Evolutionary conservation across 2,113 vertebrate genomes (phyloP), one percentile per base, ranked within the genome.

Genomic region (Capra hircus): DNA sequence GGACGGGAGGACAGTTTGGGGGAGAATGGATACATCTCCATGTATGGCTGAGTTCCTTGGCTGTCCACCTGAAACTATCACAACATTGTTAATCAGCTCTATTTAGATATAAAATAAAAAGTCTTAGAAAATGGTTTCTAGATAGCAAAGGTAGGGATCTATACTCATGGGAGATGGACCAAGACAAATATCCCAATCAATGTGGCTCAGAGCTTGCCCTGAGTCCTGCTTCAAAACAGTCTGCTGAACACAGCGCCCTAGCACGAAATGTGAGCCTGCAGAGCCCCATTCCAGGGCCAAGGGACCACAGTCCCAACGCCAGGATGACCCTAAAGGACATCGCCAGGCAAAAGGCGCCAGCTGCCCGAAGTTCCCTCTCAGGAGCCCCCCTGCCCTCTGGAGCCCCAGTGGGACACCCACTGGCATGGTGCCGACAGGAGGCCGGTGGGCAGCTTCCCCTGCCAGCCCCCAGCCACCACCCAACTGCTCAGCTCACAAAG

Each of bases 291-390:
- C 78, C 71, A 17, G 40, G 45, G 45, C 48, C 60, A 6, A 48
- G 50, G 83, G 67, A n/a, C 25, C 23, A 4, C 36, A 55, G 43
- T 19, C 16, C 36, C 13, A 9, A 36, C 0, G 6, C 90, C 82
- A 3, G 27, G n/a, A 25, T 6, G 4, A 3, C 23, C 25, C 12
- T 28, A 45, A 14, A 21, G 64, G 62, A 53, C 21, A 1, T 11
- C 3, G 28, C 28, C 40, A 12, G 1, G 4, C 3, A 14, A 21
- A 6, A 7, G 43, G 77, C 11, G 21, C 48, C 45, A 1, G 36
- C 52, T 43, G 53, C 60, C 62, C 57, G 33, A 36, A 10, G 7
- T 36, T 83, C 71, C 13, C 36, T 12, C 53, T 23, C 14, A 3
- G 52, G 53, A 43, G 52, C 25, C 59, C 19, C 43, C 60, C 28